Conservation (phyloP, 1,140 invertebrate species). For the Lethrus apterus region DNA sequence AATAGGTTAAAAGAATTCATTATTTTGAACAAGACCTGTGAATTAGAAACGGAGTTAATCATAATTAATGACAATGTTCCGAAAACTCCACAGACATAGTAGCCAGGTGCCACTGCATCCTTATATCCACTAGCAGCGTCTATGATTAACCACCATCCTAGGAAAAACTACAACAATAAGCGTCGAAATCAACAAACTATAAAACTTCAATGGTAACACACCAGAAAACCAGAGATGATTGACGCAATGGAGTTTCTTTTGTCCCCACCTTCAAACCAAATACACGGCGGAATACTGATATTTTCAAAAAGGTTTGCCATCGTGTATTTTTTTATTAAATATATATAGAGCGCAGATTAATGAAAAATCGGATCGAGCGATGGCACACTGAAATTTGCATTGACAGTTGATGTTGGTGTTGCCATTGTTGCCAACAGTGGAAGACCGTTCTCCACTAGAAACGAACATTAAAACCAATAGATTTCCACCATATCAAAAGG, state of each 20-base stretch:
- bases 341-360: too few relatives aligned
- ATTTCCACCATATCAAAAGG: too few relatives aligned
- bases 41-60: slow-evolving; percentile 96
- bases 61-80: slow-evolving; percentile 92
- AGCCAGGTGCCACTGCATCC: slow-evolving; percentile 64
- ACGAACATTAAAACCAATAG: too few relatives aligned
- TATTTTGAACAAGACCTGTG: slow-evolving; percentile 57
- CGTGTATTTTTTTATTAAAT: too few relatives aligned
- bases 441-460: too few relatives aligned
- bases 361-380: too few relatives aligned
- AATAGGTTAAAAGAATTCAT: not conserved
- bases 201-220: slow-evolving; percentile 41
- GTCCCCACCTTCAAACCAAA: slow-evolving; percentile 60
- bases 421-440: too few relatives aligned
- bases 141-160: slow-evolving; percentile 97
- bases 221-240: slow-evolving; percentile 74
- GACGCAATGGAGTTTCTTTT: slow-evolving; percentile 77
- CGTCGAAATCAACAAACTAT: slow-evolving; percentile 13
- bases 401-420: too few relatives aligned
- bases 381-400: too few relatives aligned
- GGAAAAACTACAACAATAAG: slow-evolving; percentile 71
- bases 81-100: slow-evolving; percentile 90
- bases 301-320: slow-evolving; percentile 43
- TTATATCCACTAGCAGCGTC: slow-evolving; percentile 82
- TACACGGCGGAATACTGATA: slow-evolving; percentile 47